Conservation (phyloP, 2,888 invertebrate species). For the Phalera bucephala region DNA sequence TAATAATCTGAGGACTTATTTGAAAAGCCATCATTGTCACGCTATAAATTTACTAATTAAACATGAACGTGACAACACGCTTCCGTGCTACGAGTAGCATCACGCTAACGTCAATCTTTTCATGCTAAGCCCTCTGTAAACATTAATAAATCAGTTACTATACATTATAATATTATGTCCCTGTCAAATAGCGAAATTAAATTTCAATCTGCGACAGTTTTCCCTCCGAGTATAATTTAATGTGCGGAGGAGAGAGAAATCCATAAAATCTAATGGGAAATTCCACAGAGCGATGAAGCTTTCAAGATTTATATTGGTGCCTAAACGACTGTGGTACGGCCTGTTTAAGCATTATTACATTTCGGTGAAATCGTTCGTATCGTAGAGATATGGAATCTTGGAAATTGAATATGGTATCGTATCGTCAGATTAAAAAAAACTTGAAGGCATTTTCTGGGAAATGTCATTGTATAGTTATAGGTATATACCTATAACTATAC, state of each 20-base stretch:
- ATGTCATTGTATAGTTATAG: no score
- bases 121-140: no score
- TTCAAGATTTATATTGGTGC: constrained; percentile 69
- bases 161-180: constrained; percentile 26
- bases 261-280: constrained; percentile 78
- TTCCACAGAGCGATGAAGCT: constrained; percentile 66
- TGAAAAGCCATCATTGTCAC: no score
- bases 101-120: no score
- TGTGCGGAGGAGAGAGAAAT: constrained; percentile 70
- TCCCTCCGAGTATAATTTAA: constrained; percentile 73
- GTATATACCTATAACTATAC: no score
- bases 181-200: constrained; percentile 53
- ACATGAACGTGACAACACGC: no score
- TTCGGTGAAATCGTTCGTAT: constrained; percentile 18
- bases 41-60: no score
- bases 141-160: no score
- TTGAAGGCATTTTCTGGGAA: no score
- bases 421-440: no score
- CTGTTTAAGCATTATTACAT: constrained; percentile 40
- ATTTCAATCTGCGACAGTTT: constrained; percentile 60
- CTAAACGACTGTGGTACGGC: constrained; percentile 46
- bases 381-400: constrained; percentile 22
- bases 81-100: no score
- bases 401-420: constrained; percentile 13
- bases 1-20: no score